Evolutionary conservation across 2,888 invertebrate species (phyloP).

Genomic region (Platerodrilus igneus): DNA sequence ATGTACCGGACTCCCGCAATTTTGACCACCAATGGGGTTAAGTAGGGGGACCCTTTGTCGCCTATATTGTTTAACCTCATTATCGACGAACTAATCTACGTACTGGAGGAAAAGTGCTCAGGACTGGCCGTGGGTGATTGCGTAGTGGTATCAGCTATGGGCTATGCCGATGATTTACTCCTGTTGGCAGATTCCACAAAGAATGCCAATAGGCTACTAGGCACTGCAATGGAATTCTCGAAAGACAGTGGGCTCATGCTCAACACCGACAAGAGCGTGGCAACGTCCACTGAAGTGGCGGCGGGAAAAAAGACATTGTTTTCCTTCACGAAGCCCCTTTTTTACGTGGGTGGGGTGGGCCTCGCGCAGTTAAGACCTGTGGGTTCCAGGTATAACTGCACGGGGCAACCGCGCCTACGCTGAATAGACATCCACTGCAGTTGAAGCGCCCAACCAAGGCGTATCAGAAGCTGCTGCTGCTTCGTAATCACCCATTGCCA

Average conservation of each 20-base stretch:
- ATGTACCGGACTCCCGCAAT: too few species aligned
- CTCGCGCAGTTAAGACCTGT: neutral
- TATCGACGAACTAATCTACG: too few species aligned
- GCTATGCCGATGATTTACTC: too few species aligned
- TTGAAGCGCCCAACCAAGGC: slow-evolving; percentile 3
- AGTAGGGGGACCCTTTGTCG: too few species aligned
- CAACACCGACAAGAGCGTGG: slow-evolving; percentile 1
- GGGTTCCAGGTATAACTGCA: slow-evolving; percentile 10
- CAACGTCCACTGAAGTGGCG: neutral
- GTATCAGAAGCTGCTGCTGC: slow-evolving; percentile 9
- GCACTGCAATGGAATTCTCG: too few species aligned
- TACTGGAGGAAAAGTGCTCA: too few species aligned
- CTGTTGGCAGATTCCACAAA: too few species aligned
- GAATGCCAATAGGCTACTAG: too few species aligned
- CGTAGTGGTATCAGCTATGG: too few species aligned
- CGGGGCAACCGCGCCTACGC: slow-evolving; percentile 1
- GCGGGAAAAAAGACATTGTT: slow-evolving; percentile 4
- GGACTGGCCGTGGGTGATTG: too few species aligned
- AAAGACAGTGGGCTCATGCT: slow-evolving; percentile 1
- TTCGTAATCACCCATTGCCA: slow-evolving; percentile 8
- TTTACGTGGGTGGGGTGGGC: neutral
- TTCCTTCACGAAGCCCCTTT: neutral
- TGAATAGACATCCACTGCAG: neutral
- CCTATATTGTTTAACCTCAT: too few species aligned
- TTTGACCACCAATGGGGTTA: too few species aligned